Evolutionary conservation across 2,888 invertebrate genomes (phyloP), one percentile per base, ranked within the genome.

Genomic region (Stictocephala bisonia): DNA sequence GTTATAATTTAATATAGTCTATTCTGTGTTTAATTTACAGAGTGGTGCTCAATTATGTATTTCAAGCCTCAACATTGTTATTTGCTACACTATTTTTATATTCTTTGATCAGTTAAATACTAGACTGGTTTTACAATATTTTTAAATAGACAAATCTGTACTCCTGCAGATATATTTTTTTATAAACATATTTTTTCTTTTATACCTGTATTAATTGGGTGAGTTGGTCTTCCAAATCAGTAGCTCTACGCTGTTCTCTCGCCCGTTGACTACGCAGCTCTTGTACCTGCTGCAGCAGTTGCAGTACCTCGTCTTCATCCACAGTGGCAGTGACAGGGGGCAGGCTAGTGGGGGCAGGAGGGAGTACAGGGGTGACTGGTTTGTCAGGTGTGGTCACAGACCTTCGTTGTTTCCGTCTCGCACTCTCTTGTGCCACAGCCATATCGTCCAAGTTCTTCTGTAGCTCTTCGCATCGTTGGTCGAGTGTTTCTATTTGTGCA

Each of bases 401-500:
- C 81, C 86, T 87, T 70, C 80, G 60, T 51, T 86, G 83, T 78
- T 89, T 88, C 31, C 88, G 88, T 80, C 72, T 41, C 73, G 48
- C 60, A 15, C 70, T 76, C 68, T 89, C 88, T 81, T 92, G 86
- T 76, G 93, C 81, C 74, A 85, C 84, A 11, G 67, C 69, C 48
- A 77, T 73, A 48, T 79, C 79, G 80, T 96, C 95, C 77, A 93
- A 86, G 83, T 89, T 90, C 83, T 90, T 90, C 81, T 92, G 93
- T 71, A 94, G 86, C 77, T 96, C 96, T 81, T 96, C 96, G 83
- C 91, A 91, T 82, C 92, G 92, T 51, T 88, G 84, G 84, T 97
- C 96, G 80, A 96, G 86, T 29, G 88, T 88, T 83, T 95, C 94
- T 79, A 95, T 90, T 79, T 89, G 93, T 75, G 88, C 85, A 80